Percentiles rank a stretch among this genome's conserved stretches.
Conservation (phyloP, 2,888 invertebrate species). For the Caenorhabditis sp. region DNA sequence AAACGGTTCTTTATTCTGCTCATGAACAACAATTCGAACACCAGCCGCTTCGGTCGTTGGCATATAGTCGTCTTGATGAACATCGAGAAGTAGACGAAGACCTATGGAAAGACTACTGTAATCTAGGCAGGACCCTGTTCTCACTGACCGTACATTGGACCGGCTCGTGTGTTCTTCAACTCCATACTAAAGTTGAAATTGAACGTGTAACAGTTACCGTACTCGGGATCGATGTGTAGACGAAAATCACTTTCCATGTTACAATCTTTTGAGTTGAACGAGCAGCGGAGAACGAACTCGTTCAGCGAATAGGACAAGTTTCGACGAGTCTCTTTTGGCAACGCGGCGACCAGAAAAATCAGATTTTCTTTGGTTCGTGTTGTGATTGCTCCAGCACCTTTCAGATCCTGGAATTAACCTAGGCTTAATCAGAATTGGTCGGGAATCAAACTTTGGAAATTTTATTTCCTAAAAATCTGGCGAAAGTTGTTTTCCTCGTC, state of each 20-base stretch:
- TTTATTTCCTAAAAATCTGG: no score
- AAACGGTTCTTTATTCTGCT: constrained; percentile 69
- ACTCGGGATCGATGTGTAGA: constrained; percentile 70
- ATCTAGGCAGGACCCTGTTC: not conserved
- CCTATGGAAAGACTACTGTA: constrained; percentile 35
- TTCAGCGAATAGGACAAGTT: constrained; percentile 65
- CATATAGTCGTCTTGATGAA: constrained; percentile 70
- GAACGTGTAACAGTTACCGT: constrained; percentile 71
- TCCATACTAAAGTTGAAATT: constrained; percentile 70
- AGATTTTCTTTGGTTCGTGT: constrained; percentile 69
- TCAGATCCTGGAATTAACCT: constrained; percentile 54
- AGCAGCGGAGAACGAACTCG: constrained; percentile 70
- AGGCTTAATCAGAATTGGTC: no score
- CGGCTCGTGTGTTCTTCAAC: constrained; percentile 66
- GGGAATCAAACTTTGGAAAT: no score
- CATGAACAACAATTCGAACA: constrained; percentile 61
- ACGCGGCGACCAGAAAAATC: constrained; percentile 68
- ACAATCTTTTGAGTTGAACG: constrained; percentile 70
- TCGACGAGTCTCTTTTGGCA: constrained; percentile 58
- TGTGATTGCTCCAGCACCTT: constrained; percentile 69
- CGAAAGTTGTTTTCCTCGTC: no score
- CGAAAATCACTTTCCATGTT: constrained; percentile 68
- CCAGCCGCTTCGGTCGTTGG: constrained; percentile 71
- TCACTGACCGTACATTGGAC: constrained; percentile 58
- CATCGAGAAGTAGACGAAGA: constrained; percentile 67